Evolutionary conservation across 92 coral and sea anemone species (phyloP), one percentile per base, ranked within the genome.

Genomic region (Parazoanthus atlanticus): DNA sequence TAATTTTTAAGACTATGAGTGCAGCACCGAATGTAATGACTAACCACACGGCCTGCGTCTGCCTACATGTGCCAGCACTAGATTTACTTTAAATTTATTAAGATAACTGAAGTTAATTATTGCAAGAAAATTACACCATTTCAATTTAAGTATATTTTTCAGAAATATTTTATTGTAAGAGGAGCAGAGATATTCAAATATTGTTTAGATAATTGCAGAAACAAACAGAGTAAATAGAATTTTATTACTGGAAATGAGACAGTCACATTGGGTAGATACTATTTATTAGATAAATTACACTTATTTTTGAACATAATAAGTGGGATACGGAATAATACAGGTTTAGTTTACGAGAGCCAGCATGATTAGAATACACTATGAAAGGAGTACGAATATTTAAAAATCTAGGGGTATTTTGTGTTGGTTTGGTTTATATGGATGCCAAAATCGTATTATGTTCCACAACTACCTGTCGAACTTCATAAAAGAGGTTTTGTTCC

Each of bases 11-110:
- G 54, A 43, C 13, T 13, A 38, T 32, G 21, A 84, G 25, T 31
- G 76, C 67, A 41, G 78, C 77, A 84, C 40, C 64, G 31, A 80
- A 17, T 16, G 41, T 84, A 84, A 84, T 32, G 64, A 70, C 87
- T 71, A 84, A 71, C 87, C 86, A 43, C 61, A 8, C 78, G 25
- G 41, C 46, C 23, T 61, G 78, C 76, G 23, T 25, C 40, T 72
- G 23, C 13, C n/a, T 70, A 34, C 76, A 71, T 73, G 77, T 29
- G 77, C 46, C 69, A 61, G 69, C 69, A 72, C 38, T 72, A 72
- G 38, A 72, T 72, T 31, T 72, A 72, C 33, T 6, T 30, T 19
- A 61, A 61, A 19, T 61, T 61, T 19, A 19, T 61, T 61, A 52
- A 13, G 28, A 21, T 0, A 61, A 61, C 17, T 61, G 2, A 21